Evolutionary conservation across 2,113 vertebrate species (phyloP).

Genomic region (Oreamnos americanus): DNA sequence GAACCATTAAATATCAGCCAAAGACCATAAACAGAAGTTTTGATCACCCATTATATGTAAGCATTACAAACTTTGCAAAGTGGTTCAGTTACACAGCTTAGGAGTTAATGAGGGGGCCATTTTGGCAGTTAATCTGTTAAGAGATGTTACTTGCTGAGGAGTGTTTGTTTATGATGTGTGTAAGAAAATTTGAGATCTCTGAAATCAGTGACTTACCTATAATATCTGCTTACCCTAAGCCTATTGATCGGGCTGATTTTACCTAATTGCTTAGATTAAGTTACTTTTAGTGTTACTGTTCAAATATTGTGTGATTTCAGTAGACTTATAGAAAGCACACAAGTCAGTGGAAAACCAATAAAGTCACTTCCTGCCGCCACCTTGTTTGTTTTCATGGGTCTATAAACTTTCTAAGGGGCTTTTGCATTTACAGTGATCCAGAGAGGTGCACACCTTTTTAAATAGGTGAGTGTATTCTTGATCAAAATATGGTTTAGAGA

Average conservation of each 20-base stretch:
- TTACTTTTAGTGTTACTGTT: slow-evolving; percentile 7
- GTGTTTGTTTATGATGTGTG: neutral
- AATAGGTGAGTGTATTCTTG: slow-evolving; percentile 1
- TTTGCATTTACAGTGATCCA: neutral
- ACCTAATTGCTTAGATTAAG: neutral
- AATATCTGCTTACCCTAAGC: neutral
- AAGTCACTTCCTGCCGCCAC: neutral
- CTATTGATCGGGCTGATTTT: neutral
- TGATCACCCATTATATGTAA: neutral
- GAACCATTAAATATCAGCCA: neutral
- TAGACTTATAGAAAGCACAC: neutral
- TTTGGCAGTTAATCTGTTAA: neutral
- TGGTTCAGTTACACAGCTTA: neutral
- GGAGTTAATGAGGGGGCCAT: neutral
- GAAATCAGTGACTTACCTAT: neutral
- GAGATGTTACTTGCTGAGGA: neutral
- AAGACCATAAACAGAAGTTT: neutral
- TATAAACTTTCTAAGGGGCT: neutral
- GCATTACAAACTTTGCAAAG: neutral
- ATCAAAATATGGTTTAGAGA: neutral
- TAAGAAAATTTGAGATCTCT: neutral
- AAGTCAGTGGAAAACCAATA: neutral
- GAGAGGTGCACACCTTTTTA: neutral
- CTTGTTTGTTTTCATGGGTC: neutral
- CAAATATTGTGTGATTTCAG: neutral